Percentiles rank a stretch among this genome's conserved stretches.
Evolutionary conservation across 2,113 vertebrate species (phyloP).

Genomic region (Aegypius monachus): DNA sequence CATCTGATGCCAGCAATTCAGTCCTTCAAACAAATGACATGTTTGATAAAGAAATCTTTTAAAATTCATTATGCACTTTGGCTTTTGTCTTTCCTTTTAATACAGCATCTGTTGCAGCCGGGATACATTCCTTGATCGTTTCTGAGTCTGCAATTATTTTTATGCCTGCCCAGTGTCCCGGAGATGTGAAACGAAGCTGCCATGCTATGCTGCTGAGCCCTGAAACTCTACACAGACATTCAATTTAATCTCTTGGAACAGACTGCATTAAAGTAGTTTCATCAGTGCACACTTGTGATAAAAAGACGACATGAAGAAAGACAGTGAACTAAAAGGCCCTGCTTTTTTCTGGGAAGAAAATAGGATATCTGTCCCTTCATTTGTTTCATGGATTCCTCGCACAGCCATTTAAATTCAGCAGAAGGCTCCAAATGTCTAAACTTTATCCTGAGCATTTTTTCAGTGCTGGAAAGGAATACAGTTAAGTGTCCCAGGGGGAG

Average conservation of each 20-base stretch:
- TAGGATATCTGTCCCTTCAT: constrained; percentile 34
- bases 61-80: constrained; percentile 70
- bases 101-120: constrained; percentile 67
- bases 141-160: constrained; percentile 66
- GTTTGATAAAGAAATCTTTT: constrained; percentile 76
- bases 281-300: constrained; percentile 31
- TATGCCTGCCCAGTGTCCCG: constrained; percentile 55
- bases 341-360: constrained; percentile 22
- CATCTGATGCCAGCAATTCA: constrained; percentile 71
- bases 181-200: constrained; percentile 54
- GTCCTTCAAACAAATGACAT: constrained; percentile 74
- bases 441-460: constrained; percentile 18
- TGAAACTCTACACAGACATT: constrained; percentile 38
- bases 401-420: constrained; percentile 28
- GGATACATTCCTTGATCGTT: constrained; percentile 69
- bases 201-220: constrained; percentile 7
- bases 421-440: constrained; percentile 48
- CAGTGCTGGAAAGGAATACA: constrained; percentile 31
- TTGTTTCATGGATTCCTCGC: constrained; percentile 32
- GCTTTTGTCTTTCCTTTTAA: constrained; percentile 73
- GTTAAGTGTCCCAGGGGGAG: constrained; percentile 9
- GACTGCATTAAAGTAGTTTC: constrained; percentile 41
- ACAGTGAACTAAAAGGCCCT: neutral
- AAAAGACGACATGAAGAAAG: constrained; percentile 39
- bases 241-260: constrained; percentile 61